Percentiles rank a stretch among this genome's conserved stretches.
Conservation (phyloP, 1,140 invertebrate genomes). For the Drosophila lacertosa region DNA sequence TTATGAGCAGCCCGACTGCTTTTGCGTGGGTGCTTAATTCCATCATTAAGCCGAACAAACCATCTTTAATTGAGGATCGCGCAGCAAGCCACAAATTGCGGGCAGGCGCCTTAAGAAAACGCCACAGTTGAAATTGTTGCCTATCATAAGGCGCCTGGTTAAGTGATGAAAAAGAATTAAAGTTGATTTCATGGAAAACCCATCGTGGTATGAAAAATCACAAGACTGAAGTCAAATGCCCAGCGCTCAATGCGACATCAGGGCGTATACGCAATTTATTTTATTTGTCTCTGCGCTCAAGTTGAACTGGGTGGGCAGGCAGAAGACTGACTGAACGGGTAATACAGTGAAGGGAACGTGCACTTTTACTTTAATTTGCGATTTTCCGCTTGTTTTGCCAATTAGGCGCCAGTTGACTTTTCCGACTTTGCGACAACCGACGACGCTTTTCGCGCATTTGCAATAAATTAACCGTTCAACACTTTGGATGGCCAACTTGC, state of each 20-base stretch:
- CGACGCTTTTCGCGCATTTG: slow-evolving; percentile 9
- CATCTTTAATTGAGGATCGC: slow-evolving; percentile 38
- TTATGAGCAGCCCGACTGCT: slow-evolving; percentile 37
- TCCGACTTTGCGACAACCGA: slow-evolving; percentile 56
- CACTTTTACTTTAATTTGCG: slow-evolving; percentile 72
- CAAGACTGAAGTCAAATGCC: slow-evolving; percentile 31
- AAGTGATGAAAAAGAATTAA: slow-evolving; percentile 32
- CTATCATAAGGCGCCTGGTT: slow-evolving; percentile 18
- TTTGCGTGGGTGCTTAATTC: slow-evolving; percentile 21
- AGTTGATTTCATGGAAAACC: slow-evolving; percentile 55
- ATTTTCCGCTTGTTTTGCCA: slow-evolving; percentile 80
- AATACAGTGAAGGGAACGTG: slow-evolving; percentile 17
- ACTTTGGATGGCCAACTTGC: neutral
- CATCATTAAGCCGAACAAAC: slow-evolving; percentile 21
- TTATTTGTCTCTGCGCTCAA: slow-evolving; percentile 52
- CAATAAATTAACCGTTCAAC: slow-evolving; percentile 61
- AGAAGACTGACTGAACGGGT: neutral
- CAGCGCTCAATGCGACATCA: slow-evolving; percentile 31
- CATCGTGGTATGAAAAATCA: slow-evolving; percentile 50
- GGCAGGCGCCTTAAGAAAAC: slow-evolving; percentile 14
- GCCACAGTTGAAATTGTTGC: neutral
- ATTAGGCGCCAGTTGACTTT: slow-evolving; percentile 79
- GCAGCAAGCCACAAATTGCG: slow-evolving; percentile 6
- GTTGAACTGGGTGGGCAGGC: neutral
- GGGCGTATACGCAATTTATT: slow-evolving; percentile 77